These are phyloP conservation scores for Aromia moschata DNA, from an alignment of 2,888 invertebrate genomes.

Conservation along the genomic window DNA sequence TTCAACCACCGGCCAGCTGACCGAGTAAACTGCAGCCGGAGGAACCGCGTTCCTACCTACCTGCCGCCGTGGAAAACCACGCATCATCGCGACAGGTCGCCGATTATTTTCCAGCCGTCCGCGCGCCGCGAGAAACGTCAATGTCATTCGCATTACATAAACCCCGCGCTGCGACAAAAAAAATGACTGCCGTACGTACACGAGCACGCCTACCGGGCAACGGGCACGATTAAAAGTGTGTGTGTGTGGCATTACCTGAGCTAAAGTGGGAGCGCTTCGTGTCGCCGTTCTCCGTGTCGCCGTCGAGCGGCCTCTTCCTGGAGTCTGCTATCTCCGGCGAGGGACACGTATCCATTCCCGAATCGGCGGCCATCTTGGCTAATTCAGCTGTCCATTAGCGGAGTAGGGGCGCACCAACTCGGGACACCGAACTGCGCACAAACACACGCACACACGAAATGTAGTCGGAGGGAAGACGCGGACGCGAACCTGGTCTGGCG, in stretches of 20 bases:
- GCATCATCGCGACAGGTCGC: constrained; percentile 6
- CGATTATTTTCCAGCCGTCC: constrained; percentile 23
- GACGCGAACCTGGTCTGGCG: constrained; percentile 32
- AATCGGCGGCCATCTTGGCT: constrained; percentile 91
- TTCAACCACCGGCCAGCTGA: constrained; percentile 43
- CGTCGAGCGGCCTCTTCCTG: constrained; percentile 88
- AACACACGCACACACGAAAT: constrained; percentile 39
- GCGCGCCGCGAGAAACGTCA: constrained; percentile 30
- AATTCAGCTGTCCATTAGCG: constrained; percentile 52
- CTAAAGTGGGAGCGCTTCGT: constrained; percentile 91
- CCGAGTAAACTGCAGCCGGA: constrained; percentile 29
- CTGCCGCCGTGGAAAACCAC: constrained; percentile 18
- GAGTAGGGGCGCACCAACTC: constrained; percentile 45
- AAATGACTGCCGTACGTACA: constrained; percentile 12
- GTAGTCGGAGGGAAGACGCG: no score
- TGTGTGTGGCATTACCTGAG: constrained; percentile 82
- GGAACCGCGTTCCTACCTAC: constrained; percentile 31
- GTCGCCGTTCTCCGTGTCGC: constrained; percentile 87
- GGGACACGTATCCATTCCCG: constrained; percentile 93
- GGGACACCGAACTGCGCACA: constrained; percentile 32
- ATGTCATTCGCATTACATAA: neutral
- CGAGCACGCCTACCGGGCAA: constrained; percentile 24
- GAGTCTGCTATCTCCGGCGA: constrained; percentile 92
- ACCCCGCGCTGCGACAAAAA: no score
- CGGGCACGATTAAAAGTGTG: no score